Evolutionary conservation across 2,113 vertebrate species (phyloP).

Genomic region (Galemys pyrenaicus): DNA sequence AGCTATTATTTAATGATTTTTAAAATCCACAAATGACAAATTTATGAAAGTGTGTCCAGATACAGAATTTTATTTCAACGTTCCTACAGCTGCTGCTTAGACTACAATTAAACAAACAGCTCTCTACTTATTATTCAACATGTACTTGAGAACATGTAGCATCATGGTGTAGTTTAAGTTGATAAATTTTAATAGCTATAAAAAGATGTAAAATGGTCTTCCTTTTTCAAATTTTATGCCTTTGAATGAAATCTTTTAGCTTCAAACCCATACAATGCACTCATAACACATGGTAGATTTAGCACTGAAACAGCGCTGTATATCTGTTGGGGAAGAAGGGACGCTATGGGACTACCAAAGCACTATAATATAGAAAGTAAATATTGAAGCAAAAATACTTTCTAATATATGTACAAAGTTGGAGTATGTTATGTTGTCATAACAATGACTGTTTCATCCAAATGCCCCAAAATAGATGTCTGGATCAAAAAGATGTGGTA

Average conservation of each 20-base stretch:
- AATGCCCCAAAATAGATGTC: too few species aligned
- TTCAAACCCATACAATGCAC: conserved; percentile 78
- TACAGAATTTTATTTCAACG: conserved; percentile 39
- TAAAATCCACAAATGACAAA: conserved; percentile 41
- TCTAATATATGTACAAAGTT: conserved; percentile 71
- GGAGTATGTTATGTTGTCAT: conserved; percentile 64
- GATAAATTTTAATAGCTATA: conserved; percentile 79
- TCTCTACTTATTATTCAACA: conserved; percentile 32
- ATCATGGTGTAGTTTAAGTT: too few species aligned
- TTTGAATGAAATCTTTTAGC: conserved; percentile 81
- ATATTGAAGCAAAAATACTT: conserved; percentile 85
- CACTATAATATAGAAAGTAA: conserved; percentile 72
- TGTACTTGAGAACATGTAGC: conserved; percentile 76
- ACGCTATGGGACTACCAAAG: conserved; percentile 68
- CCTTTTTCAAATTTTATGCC: conserved; percentile 73
- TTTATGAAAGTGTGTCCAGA: conserved; percentile 55
- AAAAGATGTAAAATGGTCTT: conserved; percentile 81
- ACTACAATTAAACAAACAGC: conserved; percentile 64
- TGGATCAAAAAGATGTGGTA: too few species aligned
- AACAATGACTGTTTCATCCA: too few species aligned
- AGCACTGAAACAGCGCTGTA: conserved; percentile 62
- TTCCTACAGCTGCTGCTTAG: conserved; percentile 48
- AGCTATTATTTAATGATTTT: neutral
- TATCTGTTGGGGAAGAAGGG: conserved; percentile 59
- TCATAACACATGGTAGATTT: conserved; percentile 62